These are phyloP conservation scores for Slavum lentiscoides DNA, from an alignment of 2,888 invertebrate genomes.

Conservation along the genomic window DNA sequence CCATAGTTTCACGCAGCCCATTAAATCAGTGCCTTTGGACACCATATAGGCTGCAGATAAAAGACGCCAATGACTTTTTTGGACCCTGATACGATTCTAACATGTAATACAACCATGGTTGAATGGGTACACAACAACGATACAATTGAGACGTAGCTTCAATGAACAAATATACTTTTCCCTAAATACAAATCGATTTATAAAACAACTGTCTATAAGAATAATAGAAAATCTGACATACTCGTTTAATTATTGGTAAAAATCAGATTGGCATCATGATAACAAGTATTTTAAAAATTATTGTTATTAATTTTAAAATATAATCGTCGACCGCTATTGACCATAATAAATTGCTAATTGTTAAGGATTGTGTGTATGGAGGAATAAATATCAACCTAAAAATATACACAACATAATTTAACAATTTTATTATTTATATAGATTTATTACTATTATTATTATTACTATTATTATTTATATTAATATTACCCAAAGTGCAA, in stretches of 20 bases:
- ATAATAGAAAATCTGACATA: conserved; percentile 61
- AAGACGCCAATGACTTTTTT: conserved; percentile 77
- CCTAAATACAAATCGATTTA: conserved; percentile 65
- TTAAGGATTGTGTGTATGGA: conserved; percentile 68
- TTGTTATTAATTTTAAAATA: conserved; percentile 80
- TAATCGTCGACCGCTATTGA: conserved; percentile 82
- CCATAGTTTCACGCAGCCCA: conserved; percentile 70
- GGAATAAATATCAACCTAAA: conserved; percentile 72
- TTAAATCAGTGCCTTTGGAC: conserved; percentile 77
- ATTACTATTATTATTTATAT: background rate
- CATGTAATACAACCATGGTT: conserved; percentile 84
- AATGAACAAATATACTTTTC: conserved; percentile 82
- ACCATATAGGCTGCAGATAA: conserved; percentile 78
- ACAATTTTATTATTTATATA: no score
- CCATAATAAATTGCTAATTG: conserved; percentile 81
- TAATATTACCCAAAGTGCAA: conserved; percentile 64
- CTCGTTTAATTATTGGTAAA: conserved; percentile 79
- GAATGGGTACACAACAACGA: conserved; percentile 77
- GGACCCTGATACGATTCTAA: conserved; percentile 79
- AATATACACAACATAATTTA: conserved; percentile 51
- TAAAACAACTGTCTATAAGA: background rate
- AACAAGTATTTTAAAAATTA: conserved; percentile 75
- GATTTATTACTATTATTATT: no score
- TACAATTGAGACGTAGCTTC: conserved; percentile 85
- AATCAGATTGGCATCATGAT: conserved; percentile 75